Evolutionary conservation across 2,113 vertebrate genomes (phyloP).

Genomic region (Pithys albifrons): DNA sequence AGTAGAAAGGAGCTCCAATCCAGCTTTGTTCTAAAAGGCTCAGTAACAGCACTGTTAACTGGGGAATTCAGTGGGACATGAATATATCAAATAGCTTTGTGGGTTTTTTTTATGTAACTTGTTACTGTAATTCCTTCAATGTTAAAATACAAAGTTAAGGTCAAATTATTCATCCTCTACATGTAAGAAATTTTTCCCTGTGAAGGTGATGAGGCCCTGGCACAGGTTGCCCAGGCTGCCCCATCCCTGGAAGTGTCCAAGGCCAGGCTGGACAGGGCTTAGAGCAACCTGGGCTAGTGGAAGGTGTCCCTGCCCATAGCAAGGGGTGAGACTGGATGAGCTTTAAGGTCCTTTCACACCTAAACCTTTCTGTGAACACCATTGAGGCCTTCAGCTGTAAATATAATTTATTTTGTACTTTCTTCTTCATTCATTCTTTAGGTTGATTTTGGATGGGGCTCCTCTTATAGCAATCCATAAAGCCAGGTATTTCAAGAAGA

Average conservation of each 20-base stretch:
- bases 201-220: fast-evolving
- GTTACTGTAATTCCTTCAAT: not conserved
- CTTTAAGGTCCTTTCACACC: not conserved
- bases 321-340: fast-evolving
- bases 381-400: not conserved
- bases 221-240: not conserved
- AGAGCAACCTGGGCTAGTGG: fast-evolving
- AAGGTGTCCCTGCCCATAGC: not conserved
- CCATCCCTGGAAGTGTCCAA: not conserved
- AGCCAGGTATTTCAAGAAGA: conserved; percentile 91
- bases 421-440: conserved; percentile 27
- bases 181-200: not conserved
- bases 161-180: not conserved
- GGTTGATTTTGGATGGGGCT: conserved; percentile 88
- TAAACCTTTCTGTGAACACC: not conserved
- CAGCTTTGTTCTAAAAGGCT: not conserved
- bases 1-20: not conserved
- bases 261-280: fast-evolving
- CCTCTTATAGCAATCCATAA: conserved; percentile 96
- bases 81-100: fast-evolving
- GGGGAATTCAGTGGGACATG: fast-evolving
- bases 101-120: fast-evolving
- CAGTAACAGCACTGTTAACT: not conserved
- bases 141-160: not conserved
- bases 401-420: fast-evolving